phyloP scores from a whole-genome alignment of 2,888 invertebrate species.

The Scrobipalpa costella region DNA sequence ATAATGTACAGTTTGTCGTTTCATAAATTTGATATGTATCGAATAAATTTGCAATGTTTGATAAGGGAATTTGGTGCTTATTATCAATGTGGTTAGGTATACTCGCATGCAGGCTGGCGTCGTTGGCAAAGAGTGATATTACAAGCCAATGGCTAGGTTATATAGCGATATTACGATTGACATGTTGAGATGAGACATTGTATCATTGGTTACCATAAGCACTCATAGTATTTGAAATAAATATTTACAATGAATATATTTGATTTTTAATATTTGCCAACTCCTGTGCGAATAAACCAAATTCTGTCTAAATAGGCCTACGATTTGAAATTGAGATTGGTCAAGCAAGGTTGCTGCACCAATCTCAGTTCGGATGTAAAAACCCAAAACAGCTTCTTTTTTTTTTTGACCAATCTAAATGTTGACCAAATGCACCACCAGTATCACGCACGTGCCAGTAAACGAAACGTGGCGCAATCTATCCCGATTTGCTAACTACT shows the following conservation, averaged over 20 bases:
- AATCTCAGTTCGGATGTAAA: no score
- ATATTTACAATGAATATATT: conserved; percentile 72
- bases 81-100: conserved; percentile 13
- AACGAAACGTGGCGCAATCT: no score
- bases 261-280: not conserved
- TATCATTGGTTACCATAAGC: conserved; percentile 81
- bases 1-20: not conserved
- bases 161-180: conserved; percentile 60
- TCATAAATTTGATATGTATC: conserved; percentile 11
- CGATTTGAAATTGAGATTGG: no score
- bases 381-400: no score
- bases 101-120: conserved; percentile 56
- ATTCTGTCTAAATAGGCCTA: not conserved
- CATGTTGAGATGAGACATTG: conserved; percentile 65
- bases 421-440: no score
- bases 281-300: not conserved
- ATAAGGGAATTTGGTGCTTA: conserved; percentile 3
- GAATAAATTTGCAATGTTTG: not conserved
- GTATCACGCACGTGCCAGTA: no score
- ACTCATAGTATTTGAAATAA: conserved; percentile 79
- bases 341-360: no score
- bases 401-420: no score
- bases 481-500: no score
- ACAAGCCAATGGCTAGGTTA: conserved; percentile 68
- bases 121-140: conserved; percentile 71